Base-by-base conservation (phyloP, 2,797 vertebrate species). In the Sebastes hubbsi region DNA sequence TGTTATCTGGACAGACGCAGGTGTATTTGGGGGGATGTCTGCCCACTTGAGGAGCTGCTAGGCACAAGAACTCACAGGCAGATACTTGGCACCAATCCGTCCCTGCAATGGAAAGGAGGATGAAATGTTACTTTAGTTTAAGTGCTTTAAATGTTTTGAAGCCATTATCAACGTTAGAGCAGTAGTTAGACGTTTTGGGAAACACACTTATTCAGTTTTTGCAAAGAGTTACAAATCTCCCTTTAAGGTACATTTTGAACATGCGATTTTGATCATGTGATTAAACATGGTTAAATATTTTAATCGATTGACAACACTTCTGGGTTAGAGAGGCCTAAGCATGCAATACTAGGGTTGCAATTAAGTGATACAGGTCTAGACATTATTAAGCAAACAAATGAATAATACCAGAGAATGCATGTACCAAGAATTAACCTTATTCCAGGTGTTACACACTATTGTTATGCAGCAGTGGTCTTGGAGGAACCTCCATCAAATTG, bases 61-160 rank as follows among this genome's bases (percentile, higher is more conserved):
- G 94, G 66, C 98, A 99, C 91, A 99, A 75, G 87, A 97, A 97
- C 71, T 96, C 95, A 88, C 98, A 99, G 61, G 95, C 94, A 7
- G 93, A 92, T 4, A 81, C 71, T 59, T 90, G 90, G 85, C 97
- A 98, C 97, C 97, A 97, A 72, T 98, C 95, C 52, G 92, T 90
- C 27, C 96, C 97, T 98, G 88, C 18, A 75, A 80, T 3, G 22
- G 55, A 67, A 22, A 68, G 69, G 9, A 16, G 12, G 49, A 27
- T 8, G 13, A 68, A 5, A 25, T 64, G 52, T 68, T 16, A 24
- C 56, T 34, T 30, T 3, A 7, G 20, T 36, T 62, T 10, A 32
- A 54, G 13, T 4, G 3, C 7, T 36, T 49, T 9, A 69, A 1
- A 25, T 61, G 13, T 34, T 30, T 25, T 8, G 12, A 68, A 46